phyloP scores from a whole-genome alignment of 2,888 invertebrate species.

The Drosophila testacea region DNA sequence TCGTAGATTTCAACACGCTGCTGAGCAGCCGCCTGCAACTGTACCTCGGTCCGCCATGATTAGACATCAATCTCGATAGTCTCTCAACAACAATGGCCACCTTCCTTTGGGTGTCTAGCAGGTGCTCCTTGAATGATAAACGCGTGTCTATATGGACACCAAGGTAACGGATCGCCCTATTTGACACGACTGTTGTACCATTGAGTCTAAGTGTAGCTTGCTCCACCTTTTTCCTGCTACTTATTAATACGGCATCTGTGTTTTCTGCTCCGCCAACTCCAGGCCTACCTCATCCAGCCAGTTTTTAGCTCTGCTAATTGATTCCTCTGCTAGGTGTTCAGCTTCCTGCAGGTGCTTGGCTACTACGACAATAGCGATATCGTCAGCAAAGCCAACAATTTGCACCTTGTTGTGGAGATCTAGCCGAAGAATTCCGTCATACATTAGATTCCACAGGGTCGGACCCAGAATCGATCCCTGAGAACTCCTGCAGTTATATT shows the following conservation, averaged over 20 bases:
- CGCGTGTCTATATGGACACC: neutral
- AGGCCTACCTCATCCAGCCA: neutral
- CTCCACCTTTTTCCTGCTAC: neutral
- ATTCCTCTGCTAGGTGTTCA: neutral
- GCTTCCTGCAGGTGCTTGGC: neutral
- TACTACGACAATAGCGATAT: neutral
- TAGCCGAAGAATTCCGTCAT: neutral
- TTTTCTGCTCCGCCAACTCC: neutral
- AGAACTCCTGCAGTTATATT: neutral
- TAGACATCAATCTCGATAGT: neutral
- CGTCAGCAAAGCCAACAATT: neutral
- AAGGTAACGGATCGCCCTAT: neutral
- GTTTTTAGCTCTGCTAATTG: neutral
- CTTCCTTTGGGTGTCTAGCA: neutral
- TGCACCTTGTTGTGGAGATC: neutral
- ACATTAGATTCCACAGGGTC: neutral
- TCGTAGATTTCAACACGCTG: too few species aligned
- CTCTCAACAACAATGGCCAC: neutral
- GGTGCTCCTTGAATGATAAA: neutral
- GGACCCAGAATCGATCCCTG: neutral
- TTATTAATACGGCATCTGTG: neutral
- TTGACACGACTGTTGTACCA: neutral
- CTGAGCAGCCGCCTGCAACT: too few species aligned
- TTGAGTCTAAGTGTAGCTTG: neutral
- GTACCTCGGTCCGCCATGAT: neutral